Percentiles rank a stretch among this genome's conserved stretches.
Conservation (phyloP, 2,888 invertebrate genomes). For the Caenorhabditis macrosperma region DNA sequence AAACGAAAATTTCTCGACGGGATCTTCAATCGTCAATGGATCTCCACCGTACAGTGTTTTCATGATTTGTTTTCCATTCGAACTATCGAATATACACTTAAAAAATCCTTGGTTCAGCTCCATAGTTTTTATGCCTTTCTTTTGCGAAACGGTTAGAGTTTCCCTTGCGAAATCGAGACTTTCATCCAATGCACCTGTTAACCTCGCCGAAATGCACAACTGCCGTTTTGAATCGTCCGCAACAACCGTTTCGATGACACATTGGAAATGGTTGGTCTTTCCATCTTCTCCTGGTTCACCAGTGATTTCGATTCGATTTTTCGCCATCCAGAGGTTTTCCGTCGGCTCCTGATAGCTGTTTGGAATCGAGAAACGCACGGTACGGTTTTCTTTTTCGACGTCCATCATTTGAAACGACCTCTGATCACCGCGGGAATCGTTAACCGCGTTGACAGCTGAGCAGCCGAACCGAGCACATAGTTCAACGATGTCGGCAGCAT, state of each 20-base stretch:
- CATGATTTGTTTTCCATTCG: constrained; percentile 1
- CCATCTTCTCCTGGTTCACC: not conserved
- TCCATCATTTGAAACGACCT: constrained; percentile 4
- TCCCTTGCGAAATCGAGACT: too few species aligned
- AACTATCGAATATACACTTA: not conserved
- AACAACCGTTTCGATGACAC: too few species aligned
- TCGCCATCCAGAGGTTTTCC: constrained; percentile 1
- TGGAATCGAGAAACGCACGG: not conserved
- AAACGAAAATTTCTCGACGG: not conserved
- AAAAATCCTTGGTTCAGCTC: not conserved
- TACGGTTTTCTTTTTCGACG: not conserved
- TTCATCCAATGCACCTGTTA: too few species aligned
- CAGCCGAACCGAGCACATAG: constrained; percentile 17
- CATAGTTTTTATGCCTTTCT: not conserved
- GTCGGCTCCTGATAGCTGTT: constrained; percentile 4
- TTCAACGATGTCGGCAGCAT: not conserved
- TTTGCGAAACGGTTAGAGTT: not conserved
- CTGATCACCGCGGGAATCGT: not conserved
- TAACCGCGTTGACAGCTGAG: constrained; percentile 3
- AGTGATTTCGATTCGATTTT: not conserved
- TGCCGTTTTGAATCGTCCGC: too few species aligned
- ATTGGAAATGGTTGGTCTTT: too few species aligned
- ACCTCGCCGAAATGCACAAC: too few species aligned
- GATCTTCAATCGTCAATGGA: not conserved
- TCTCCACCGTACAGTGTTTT: constrained; percentile 3